Base-by-base conservation (phyloP, 2,113 vertebrate genomes). In the Smithornis capensis region DNA sequence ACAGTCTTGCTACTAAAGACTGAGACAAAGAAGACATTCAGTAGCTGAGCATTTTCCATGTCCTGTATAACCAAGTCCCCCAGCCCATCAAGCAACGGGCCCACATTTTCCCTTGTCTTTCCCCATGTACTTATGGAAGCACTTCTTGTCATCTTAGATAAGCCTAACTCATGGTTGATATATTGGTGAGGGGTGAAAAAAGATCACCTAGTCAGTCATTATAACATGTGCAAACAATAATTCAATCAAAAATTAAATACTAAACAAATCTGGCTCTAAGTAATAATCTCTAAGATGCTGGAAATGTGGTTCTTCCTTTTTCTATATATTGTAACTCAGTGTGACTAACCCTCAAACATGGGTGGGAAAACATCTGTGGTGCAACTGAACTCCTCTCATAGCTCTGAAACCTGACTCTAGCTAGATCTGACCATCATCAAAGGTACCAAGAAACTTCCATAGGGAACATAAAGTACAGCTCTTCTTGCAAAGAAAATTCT, bases 71-170 rank as follows among this genome's bases (percentile, higher is more conserved):
- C 8, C 29, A 94, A 42, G 17, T 65, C 35, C 19, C 37, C 18
- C 1, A 0, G 13, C 29, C 13, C 40, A 53, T 0, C 63, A 22
- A 57, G n/a, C 28, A 67, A 80, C 0, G 1, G 52, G 14, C 10
- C 6, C 28, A 65, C 13, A 33, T 67, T 81, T 81, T 19, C 12
- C 29, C 33, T 56, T 9, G 4, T 42, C 35, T 52, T 87, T 83
- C 67, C 19, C 5, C 31, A 16, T 9, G 17, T 49, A 71, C 42
- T 37, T 59, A 75, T 1, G 19, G 29, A 91, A 79, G 27, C 13
- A 22, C 14, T 74, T 64, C 10, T 69, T 73, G 35, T 45, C 35
- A 28, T 42, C 59, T 85, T 25, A 28, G 35, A 42, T 65, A 76
- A 17, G 35, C 15, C 25, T 83, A 38, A 62, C 44, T 89, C 35